Evolutionary conservation across 2,797 vertebrate species (phyloP).

Genomic region (Pseudomugil gertrudae): DNA sequence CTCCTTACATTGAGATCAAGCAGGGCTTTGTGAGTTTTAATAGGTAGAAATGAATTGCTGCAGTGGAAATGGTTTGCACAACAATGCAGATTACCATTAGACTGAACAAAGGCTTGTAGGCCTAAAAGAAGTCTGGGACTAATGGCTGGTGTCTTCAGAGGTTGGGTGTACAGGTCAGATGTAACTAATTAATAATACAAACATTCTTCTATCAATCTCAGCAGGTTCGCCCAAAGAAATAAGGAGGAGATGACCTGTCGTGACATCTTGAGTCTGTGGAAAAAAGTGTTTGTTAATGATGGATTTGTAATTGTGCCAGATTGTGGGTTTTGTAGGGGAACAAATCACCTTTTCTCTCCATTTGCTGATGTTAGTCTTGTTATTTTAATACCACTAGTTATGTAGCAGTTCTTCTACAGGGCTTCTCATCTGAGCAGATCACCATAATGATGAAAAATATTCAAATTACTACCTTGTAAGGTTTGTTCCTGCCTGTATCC

Average conservation of each 20-base stretch:
- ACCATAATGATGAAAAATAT: background rate
- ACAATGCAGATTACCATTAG: conserved; percentile 10
- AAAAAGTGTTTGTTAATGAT: conserved; percentile 36
- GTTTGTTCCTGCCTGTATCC: background rate
- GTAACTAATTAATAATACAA: conserved; percentile 35
- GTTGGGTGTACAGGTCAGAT: conserved; percentile 50
- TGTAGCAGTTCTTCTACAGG: background rate
- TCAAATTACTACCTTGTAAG: conserved; percentile 5
- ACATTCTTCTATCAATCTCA: conserved; percentile 45
- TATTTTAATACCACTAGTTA: background rate
- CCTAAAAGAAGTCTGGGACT: conserved; percentile 42
- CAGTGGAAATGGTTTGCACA: conserved; percentile 13
- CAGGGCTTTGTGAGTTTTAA: background rate
- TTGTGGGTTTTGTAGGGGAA: conserved; percentile 26
- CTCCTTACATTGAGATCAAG: background rate
- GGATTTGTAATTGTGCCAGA: conserved; percentile 29
- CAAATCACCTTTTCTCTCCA: background rate
- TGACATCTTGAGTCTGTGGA: conserved; percentile 36
- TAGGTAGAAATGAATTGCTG: background rate
- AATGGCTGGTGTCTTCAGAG: conserved; percentile 25
- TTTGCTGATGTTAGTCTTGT: background rate
- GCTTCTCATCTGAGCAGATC: background rate
- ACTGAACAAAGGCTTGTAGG: conserved; percentile 36
- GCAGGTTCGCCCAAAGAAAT: conserved; percentile 35
- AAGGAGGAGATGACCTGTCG: conserved; percentile 51